Evolutionary conservation across 2,113 vertebrate genomes (phyloP).

Genomic region (Ochotona princeps): DNA sequence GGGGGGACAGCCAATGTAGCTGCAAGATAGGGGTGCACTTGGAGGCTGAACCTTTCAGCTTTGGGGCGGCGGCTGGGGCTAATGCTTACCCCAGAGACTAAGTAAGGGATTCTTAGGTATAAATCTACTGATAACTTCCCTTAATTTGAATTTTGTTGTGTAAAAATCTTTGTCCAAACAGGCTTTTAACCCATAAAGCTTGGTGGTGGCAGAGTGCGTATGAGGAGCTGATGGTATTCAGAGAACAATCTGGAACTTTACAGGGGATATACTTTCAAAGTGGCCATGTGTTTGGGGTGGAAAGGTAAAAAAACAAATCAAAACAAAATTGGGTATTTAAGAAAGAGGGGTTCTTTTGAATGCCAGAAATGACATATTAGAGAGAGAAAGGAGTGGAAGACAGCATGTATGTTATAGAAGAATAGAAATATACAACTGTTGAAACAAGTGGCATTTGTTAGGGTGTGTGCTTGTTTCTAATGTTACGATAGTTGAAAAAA

Average conservation of each 20-base stretch:
- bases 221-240: neutral
- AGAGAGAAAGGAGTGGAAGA: neutral
- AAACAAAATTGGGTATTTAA: neutral
- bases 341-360: neutral
- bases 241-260: slow-evolving; percentile 38
- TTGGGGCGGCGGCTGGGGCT: slow-evolving; percentile 54
- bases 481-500: neutral
- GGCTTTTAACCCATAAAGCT: slow-evolving; percentile 33
- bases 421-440: neutral
- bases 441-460: neutral
- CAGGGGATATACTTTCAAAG: neutral
- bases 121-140: slow-evolving; percentile 49
- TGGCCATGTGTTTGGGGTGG: neutral
- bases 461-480: neutral
- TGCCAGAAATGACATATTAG: neutral
- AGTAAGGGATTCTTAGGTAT: slow-evolving; percentile 55
- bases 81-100: slow-evolving; percentile 54
- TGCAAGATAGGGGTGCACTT: neutral
- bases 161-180: slow-evolving; percentile 57
- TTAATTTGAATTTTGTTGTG: slow-evolving; percentile 61
- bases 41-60: slow-evolving; percentile 68
- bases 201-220: slow-evolving; percentile 26
- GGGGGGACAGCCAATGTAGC: slow-evolving; percentile 63
- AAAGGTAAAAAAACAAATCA: neutral
- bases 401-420: neutral